Conservation (phyloP, 2,797 vertebrate species). For the Macropodus opercularis region DNA sequence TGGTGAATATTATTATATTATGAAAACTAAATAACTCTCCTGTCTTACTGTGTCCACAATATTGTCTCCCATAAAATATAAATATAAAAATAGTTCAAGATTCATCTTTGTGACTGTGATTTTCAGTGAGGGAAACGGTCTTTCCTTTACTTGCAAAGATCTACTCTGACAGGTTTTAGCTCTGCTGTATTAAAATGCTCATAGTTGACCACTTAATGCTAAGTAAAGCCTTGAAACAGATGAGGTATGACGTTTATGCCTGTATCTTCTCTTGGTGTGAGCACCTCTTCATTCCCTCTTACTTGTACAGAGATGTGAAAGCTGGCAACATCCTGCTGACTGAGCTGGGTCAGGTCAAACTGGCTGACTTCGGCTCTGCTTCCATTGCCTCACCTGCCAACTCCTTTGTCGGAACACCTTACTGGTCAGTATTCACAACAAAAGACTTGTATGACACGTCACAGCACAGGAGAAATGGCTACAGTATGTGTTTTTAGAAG, state of each 20-base stretch:
- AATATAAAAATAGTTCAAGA: background rate
- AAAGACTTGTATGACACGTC: background rate
- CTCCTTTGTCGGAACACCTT: slow-evolving; percentile 98
- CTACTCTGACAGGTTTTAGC: no score
- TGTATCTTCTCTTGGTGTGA: background rate
- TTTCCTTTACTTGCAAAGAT: no score
- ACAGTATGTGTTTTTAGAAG: background rate
- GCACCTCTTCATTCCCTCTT: background rate
- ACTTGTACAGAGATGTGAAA: slow-evolving; percentile 92
- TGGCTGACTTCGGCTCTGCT: slow-evolving; percentile 98
- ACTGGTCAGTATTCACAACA: slow-evolving; percentile 86
- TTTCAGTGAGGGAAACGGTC: no score
- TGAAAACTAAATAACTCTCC: slow-evolving; percentile 8
- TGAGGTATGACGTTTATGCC: background rate
- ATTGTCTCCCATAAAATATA: slow-evolving; percentile 17
- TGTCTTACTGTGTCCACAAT: slow-evolving; percentile 7
- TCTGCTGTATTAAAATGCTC: background rate
- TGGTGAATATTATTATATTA: background rate
- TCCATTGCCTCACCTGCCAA: slow-evolving; percentile 97
- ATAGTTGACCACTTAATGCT: background rate
- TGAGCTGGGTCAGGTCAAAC: slow-evolving; percentile 97
- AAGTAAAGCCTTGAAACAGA: background rate
- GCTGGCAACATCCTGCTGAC: slow-evolving; percentile 99
- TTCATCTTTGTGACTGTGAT: slow-evolving; percentile 3
- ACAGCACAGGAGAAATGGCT: background rate